Evolutionary conservation across 2,888 invertebrate genomes (phyloP), one percentile per base, ranked within the genome.

Genomic region (Drosophila picticornis): DNA sequence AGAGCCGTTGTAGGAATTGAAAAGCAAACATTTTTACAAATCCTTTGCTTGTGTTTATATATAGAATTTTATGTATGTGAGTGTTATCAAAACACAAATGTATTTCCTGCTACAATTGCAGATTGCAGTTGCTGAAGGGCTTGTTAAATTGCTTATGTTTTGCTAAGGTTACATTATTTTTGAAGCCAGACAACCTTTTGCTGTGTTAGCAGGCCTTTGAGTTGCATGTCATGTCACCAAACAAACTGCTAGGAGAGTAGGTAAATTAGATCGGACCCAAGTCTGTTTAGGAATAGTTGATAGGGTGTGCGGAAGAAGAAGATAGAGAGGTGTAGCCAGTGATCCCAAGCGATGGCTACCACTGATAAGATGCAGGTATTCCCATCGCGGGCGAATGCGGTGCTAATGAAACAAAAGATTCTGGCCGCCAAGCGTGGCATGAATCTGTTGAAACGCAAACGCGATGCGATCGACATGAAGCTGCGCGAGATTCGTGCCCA

Each of bases 381-480:
- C 61, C 91, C 92, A 7, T 92, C 92, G 0, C 86, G 91, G 1
- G 91, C 90, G 58, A 91, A 88, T 65, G 76, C 83, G 16, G 92
- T 91, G 40, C 11, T 88, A 0, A 82, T 92, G 72, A 90, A 84
- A 22, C 84, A 85, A 40, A 87, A 88, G 31, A 77, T 85, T 6
- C 4, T 57, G 5, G 81, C 86, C 2, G 92, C 91, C 1, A 75
- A 80, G n/a, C 84, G 87, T 5, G 92, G 92, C 2, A 80, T 85
- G 13, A 83, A 78, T 46, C 75, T 92, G 25, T 73, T 92, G 1
- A 91, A 90, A 27, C 83, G 91, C 0, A 92, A 91, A 56, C 84
- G 91, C 1, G 92, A 92, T 53, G 92, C 92, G 10, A 85, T 92
- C 48, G 91, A 91, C 19, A 0, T 91, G 55, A 90, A 88, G 71